Conservation (phyloP, 2,888 invertebrate species). For the Hirtodrosophila cameraria region DNA sequence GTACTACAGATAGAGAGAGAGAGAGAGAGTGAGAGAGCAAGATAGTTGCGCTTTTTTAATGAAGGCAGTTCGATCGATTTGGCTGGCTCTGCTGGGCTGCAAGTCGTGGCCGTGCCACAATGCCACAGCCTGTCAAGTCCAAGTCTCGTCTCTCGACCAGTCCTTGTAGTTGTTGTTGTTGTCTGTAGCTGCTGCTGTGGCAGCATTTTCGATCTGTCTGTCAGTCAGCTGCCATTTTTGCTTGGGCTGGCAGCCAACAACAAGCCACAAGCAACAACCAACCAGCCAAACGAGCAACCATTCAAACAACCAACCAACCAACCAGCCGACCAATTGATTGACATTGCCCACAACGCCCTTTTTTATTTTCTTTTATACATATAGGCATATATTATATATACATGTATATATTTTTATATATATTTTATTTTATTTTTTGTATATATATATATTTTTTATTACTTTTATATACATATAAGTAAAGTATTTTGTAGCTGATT, state of each 20-base stretch:
- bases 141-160: conserved; percentile 40
- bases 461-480: too few species aligned
- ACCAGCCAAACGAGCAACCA: conserved; percentile 53
- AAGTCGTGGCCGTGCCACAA: conserved; percentile 73
- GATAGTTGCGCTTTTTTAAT: conserved; percentile 59
- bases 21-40: background rate
- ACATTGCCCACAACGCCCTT: conserved; percentile 79
- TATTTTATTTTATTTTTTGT: conserved; percentile 5
- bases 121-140: conserved; percentile 67
- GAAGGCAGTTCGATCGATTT: conserved; percentile 79
- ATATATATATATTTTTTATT: too few species aligned
- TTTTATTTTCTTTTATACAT: conserved; percentile 28
- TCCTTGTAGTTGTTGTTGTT: conserved; percentile 43
- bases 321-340: conserved; percentile 76
- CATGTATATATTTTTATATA: conserved; percentile 2
- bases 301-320: conserved; percentile 24
- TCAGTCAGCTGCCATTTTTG: conserved; percentile 79
- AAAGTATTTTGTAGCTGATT: conserved; percentile 28
- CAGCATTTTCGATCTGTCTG: conserved; percentile 78
- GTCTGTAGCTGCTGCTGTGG: conserved; percentile 43
- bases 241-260: too few species aligned
- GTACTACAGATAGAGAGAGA: background rate
- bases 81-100: conserved; percentile 65
- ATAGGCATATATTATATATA: background rate
- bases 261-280: conserved; percentile 46